phyloP scores from a whole-genome alignment of 2,797 vertebrate species.

The Hybognathus amarus region DNA sequence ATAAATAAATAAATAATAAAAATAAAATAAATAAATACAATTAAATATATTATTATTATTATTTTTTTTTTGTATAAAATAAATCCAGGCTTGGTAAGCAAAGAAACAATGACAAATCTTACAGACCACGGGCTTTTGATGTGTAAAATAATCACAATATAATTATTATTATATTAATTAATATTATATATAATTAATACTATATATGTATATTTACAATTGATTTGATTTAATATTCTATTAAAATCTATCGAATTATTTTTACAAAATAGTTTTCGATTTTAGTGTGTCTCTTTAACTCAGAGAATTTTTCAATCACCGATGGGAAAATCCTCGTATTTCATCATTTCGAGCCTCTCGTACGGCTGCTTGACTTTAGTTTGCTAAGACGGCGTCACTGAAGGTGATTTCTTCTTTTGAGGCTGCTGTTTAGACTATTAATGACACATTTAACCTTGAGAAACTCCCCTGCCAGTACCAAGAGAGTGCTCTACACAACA shows the following conservation, averaged over 20 bases:
- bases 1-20: too few relatives aligned
- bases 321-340: not conserved
- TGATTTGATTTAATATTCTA: too few relatives aligned
- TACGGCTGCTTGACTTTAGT: not conserved
- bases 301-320: not conserved
- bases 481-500: constrained; percentile 8
- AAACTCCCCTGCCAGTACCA: not conserved
- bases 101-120: too few relatives aligned
- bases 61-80: not conserved
- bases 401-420: not conserved
- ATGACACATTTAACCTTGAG: not conserved
- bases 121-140: not conserved
- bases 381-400: not conserved
- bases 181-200: too few relatives aligned
- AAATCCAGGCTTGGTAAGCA: not conserved
- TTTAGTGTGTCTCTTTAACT: not conserved
- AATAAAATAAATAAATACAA: too few relatives aligned
- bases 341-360: not conserved
- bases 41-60: too few relatives aligned
- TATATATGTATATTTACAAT: too few relatives aligned
- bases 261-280: not conserved
- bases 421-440: not conserved
- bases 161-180: too few relatives aligned
- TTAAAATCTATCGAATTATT: not conserved
- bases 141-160: too few relatives aligned